These are phyloP conservation scores for Mus caroli DNA, from an alignment of 2,797 vertebrate genomes.

Conservation along the genomic window DNA sequence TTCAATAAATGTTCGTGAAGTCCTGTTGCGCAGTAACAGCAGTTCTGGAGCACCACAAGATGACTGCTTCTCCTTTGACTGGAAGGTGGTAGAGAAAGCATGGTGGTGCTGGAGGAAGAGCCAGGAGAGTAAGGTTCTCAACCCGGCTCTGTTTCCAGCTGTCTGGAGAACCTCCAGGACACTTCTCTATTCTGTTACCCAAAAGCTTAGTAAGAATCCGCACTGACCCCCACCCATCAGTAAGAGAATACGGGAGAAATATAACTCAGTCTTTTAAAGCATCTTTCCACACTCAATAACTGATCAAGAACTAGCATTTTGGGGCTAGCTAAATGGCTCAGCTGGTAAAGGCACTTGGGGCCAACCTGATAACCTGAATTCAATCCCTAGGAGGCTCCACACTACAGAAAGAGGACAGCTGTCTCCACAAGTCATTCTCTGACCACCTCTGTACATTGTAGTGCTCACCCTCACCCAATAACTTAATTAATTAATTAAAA, in stretches of 20 bases:
- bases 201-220: constrained; percentile 36
- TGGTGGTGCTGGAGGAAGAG: background rate
- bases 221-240: background rate
- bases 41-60: background rate
- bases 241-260: background rate
- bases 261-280: background rate
- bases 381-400: background rate
- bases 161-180: background rate
- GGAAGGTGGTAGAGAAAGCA: background rate
- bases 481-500: background rate
- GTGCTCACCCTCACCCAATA: background rate
- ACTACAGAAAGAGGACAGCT: background rate
- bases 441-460: background rate
- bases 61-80: background rate
- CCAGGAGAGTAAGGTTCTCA: background rate
- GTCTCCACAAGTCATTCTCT: background rate
- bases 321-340: background rate
- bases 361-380: background rate
- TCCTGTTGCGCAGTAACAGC: background rate
- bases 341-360: background rate
- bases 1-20: background rate
- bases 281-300: constrained; percentile 28
- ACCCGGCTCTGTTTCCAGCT: background rate
- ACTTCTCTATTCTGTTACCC: background rate
- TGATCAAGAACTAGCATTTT: background rate